Conservation (phyloP, 2,113 vertebrate genomes). For the Chascanopsetta lugubris region DNA sequence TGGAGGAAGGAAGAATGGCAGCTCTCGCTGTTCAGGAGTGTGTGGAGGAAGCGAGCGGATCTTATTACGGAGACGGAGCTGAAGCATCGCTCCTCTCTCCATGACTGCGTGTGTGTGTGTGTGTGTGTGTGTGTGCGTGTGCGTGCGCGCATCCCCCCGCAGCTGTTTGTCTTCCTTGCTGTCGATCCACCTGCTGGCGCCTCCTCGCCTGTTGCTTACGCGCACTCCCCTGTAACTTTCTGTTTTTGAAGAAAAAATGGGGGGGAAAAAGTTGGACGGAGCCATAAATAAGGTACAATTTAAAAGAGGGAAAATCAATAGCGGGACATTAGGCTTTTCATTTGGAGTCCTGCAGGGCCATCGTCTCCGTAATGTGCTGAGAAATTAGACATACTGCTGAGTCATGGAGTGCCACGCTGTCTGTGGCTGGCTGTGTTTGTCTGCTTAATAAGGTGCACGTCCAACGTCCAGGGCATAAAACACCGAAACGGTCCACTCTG, state of each 20-base stretch:
- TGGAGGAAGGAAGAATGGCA: conserved; percentile 36
- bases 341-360: conserved; percentile 72
- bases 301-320: conserved; percentile 79
- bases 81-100: conserved; percentile 38
- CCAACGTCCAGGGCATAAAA: conserved; percentile 32
- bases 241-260: not conserved
- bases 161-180: conserved; percentile 56
- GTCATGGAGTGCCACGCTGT: conserved; percentile 57
- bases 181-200: conserved; percentile 44
- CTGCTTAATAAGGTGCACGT: not conserved
- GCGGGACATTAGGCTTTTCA: conserved; percentile 74
- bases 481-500: conserved; percentile 47
- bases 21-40: conserved; percentile 33
- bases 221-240: conserved; percentile 7
- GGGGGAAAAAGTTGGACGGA: conserved; percentile 34
- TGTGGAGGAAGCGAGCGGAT: conserved; percentile 43
- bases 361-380: conserved; percentile 69
- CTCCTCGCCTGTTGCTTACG: conserved; percentile 46
- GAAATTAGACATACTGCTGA: conserved; percentile 72
- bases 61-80: conserved; percentile 26
- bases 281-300: conserved; percentile 80
- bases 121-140: too few species aligned
- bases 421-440: not conserved
- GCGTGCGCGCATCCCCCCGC: too few species aligned
- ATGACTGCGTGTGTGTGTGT: conserved; percentile 41